Evolutionary conservation across 2,113 vertebrate genomes (phyloP).

Genomic region (Pteropus alecto): DNA sequence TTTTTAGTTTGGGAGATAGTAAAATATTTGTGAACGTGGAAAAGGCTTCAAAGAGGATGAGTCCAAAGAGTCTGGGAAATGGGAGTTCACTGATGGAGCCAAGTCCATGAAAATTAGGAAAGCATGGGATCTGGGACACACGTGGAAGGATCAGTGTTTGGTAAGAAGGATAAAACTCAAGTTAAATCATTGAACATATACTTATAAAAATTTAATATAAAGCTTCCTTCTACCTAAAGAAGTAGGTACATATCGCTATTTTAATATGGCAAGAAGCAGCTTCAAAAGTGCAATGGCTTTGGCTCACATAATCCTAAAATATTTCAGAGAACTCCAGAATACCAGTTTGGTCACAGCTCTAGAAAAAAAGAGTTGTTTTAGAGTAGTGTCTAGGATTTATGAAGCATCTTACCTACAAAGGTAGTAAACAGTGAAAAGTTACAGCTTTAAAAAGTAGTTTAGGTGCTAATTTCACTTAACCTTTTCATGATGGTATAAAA

Average conservation of each 20-base stretch:
- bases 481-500: not conserved
- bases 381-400: not conserved
- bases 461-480: not conserved
- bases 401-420: not conserved
- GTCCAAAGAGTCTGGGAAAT: not conserved
- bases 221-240: slow-evolving; percentile 2
- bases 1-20: not conserved
- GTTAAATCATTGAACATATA: not conserved
- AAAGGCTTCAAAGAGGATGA: not conserved
- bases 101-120: not conserved
- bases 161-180: not conserved
- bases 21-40: not conserved
- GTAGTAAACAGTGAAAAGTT: not conserved
- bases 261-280: not conserved
- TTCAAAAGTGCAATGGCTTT: not conserved
- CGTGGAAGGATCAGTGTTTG: not conserved
- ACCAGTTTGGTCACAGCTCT: not conserved
- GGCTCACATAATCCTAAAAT: not conserved
- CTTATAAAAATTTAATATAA: not conserved
- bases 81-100: not conserved
- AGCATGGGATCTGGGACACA: not conserved
- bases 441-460: not conserved
- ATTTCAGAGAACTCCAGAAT: not conserved
- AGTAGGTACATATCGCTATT: not conserved
- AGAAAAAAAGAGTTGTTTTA: not conserved